These are phyloP conservation scores for Pituophis catenifer DNA, from an alignment of 2,113 vertebrate genomes.

Conservation along the genomic window DNA sequence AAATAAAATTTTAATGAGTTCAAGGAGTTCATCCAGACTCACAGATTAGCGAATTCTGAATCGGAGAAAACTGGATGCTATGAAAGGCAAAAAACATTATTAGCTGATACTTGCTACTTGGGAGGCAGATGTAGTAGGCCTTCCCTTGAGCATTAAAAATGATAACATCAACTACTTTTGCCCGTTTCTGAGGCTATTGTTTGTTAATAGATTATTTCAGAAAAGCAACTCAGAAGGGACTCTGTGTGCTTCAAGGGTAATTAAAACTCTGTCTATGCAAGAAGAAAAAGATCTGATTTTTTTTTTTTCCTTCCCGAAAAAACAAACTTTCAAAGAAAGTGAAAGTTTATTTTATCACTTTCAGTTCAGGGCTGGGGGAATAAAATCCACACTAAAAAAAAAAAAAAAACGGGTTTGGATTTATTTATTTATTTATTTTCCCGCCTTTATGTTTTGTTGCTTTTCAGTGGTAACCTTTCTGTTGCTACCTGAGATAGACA, in stretches of 20 bases:
- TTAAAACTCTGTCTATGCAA: slow-evolving; percentile 67
- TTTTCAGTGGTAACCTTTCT: background rate
- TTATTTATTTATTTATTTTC: background rate
- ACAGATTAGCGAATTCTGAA: background rate
- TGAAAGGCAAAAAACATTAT: background rate
- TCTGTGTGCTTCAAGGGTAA: slow-evolving; percentile 62
- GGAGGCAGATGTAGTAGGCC: background rate
- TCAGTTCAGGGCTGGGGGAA: slow-evolving; percentile 22
- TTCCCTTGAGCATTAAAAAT: background rate
- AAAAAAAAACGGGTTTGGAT: background rate
- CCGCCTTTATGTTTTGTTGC: background rate
- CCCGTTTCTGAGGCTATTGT: slow-evolving; percentile 56
- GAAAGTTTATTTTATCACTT: slow-evolving; percentile 56
- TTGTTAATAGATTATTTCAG: slow-evolving; percentile 65
- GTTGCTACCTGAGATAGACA: background rate
- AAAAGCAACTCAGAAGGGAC: slow-evolving; percentile 63
- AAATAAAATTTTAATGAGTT: background rate
- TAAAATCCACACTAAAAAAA: slow-evolving; percentile 10
- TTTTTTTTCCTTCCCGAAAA: slow-evolving; percentile 48
- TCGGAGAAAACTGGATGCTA: background rate
- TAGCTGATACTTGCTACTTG: background rate
- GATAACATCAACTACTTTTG: slow-evolving; percentile 34
- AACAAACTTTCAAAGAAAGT: slow-evolving; percentile 45
- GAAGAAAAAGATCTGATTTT: slow-evolving; percentile 64
- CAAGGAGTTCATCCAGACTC: too few species aligned